Percentiles rank a stretch among this genome's conserved stretches.
Evolutionary conservation across 2,113 vertebrate species (phyloP).

Genomic region (Casuarius casuarius): DNA sequence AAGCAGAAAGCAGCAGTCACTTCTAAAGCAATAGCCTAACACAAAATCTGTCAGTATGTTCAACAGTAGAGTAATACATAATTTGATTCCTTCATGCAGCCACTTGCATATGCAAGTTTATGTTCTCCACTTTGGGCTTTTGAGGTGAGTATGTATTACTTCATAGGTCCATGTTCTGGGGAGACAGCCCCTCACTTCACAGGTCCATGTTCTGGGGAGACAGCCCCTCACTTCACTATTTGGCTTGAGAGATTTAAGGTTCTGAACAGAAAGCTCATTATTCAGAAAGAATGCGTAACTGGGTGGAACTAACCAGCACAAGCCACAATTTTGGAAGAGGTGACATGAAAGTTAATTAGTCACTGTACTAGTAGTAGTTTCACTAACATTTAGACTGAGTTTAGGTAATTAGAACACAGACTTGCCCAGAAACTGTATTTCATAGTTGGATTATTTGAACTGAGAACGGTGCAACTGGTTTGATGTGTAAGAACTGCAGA

Average conservation of each 20-base stretch:
- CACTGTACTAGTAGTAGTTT: neutral
- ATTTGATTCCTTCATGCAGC: neutral
- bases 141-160: neutral
- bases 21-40: neutral
- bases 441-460: neutral
- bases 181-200: neutral
- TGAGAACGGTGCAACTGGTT: neutral
- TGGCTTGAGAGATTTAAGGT: neutral
- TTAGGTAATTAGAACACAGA: neutral
- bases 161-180: neutral
- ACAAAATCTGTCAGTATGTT: too few species aligned
- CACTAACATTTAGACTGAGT: neutral
- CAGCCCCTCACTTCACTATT: too few species aligned
- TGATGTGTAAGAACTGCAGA: neutral
- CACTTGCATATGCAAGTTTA: accelerated
- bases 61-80: accelerated
- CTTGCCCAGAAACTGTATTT: neutral
- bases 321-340: neutral
- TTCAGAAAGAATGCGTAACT: neutral
- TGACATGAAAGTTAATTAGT: neutral
- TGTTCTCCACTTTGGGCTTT: neutral
- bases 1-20: neutral
- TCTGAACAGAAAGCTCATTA: neutral
- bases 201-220: too few species aligned
- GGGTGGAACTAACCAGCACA: neutral